Evolutionary conservation across 1,140 invertebrate genomes (phyloP).

Genomic region (Venturia canescens): DNA sequence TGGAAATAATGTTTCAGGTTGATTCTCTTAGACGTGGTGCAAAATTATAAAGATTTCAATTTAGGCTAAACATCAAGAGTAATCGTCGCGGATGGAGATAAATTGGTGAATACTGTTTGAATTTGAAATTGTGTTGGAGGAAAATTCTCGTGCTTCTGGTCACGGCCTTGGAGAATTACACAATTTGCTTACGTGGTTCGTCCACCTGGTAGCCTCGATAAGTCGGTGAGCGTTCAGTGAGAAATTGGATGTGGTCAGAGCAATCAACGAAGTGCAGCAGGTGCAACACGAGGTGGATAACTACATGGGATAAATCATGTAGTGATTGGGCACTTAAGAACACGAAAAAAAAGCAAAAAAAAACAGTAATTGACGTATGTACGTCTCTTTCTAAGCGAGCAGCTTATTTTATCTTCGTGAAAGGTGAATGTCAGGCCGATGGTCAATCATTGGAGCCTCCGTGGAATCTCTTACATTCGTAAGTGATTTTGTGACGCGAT

Average conservation of each 20-base stretch:
- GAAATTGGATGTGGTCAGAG: slow-evolving; percentile 13
- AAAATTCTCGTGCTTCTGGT: background rate
- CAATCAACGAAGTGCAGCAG: slow-evolving; percentile 2
- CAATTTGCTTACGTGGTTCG: background rate
- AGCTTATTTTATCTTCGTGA: background rate
- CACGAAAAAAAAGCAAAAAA: background rate
- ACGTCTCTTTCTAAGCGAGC: background rate
- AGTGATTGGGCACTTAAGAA: slow-evolving; percentile 11
- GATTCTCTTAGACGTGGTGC: no score
- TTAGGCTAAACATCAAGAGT: background rate
- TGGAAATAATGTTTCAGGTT: no score
- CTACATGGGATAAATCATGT: background rate
- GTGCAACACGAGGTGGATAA: background rate
- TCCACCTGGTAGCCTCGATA: slow-evolving; percentile 17
- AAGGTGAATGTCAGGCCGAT: background rate
- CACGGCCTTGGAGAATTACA: background rate
- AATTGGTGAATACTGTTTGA: background rate
- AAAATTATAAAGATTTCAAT: no score
- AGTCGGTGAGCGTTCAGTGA: background rate
- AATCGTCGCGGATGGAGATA: background rate
- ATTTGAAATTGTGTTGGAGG: background rate
- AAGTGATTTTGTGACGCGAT: background rate
- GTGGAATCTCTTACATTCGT: background rate
- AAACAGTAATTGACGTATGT: background rate
- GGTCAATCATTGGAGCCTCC: background rate